Evolutionary conservation across 2,797 vertebrate species (phyloP).

Genomic region (Netta rufina): DNA sequence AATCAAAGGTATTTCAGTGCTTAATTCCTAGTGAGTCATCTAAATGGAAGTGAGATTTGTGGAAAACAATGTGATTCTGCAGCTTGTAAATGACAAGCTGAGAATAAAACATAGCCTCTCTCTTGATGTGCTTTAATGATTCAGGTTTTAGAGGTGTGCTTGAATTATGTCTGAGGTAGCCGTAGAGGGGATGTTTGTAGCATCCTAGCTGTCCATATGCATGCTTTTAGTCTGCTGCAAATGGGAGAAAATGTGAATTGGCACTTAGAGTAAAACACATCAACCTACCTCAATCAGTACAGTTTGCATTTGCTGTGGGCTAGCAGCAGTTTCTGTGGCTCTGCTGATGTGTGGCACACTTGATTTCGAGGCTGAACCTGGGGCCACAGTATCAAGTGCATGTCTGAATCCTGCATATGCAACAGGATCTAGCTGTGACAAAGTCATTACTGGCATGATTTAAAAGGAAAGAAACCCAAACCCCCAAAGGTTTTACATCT

Average conservation of each 20-base stretch:
- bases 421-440: background rate
- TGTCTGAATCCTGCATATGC: background rate
- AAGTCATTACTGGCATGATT: background rate
- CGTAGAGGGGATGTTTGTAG: background rate
- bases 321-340: background rate
- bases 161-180: background rate
- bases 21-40: background rate
- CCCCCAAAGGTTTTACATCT: background rate
- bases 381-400: background rate
- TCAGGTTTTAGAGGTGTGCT: background rate
- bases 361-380: background rate
- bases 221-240: background rate
- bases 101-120: background rate
- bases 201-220: background rate
- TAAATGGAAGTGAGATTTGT: background rate
- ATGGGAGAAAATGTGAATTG: background rate
- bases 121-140: background rate
- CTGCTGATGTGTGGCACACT: background rate
- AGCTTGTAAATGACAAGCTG: background rate
- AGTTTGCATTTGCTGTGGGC: background rate
- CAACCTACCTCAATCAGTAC: background rate
- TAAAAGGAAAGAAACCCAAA: background rate
- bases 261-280: background rate
- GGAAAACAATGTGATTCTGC: background rate
- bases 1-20: background rate